Evolutionary conservation across 2,113 vertebrate species (phyloP).

Genomic region (Caranx ignobilis): DNA sequence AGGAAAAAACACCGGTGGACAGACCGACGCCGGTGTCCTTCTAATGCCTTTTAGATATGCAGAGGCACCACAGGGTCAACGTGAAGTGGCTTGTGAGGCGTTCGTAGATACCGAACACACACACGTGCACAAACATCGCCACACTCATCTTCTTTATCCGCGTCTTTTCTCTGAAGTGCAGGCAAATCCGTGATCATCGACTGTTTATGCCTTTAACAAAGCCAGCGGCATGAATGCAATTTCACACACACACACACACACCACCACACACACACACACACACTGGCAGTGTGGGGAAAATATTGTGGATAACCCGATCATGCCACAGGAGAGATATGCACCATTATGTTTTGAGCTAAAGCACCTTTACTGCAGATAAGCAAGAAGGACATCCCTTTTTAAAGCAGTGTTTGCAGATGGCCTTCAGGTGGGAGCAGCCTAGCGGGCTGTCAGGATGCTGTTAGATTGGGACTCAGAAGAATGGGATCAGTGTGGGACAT

Average conservation of each 20-base stretch:
- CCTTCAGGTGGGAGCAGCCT: background rate
- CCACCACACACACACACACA: constrained; percentile 34
- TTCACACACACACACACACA: constrained; percentile 50
- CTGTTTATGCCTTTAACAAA: constrained; percentile 78
- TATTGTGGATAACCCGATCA: constrained; percentile 47
- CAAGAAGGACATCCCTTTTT: background rate
- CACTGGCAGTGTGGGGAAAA: background rate
- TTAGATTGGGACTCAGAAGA: background rate
- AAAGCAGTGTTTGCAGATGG: background rate
- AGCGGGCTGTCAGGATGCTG: background rate
- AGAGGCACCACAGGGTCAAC: constrained; percentile 65
- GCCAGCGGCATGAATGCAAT: constrained; percentile 47
- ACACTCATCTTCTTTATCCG: constrained; percentile 71
- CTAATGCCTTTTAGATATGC: constrained; percentile 75
- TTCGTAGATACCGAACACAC: constrained; percentile 44
- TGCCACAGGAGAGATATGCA: constrained; percentile 18
- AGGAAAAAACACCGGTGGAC: constrained; percentile 17
- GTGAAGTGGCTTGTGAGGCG: constrained; percentile 61
- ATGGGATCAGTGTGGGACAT: background rate
- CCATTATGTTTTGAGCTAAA: constrained; percentile 43
- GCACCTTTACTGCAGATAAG: background rate
- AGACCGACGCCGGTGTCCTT: constrained; percentile 11
- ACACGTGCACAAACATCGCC: constrained; percentile 51
- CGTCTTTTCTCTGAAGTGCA: constrained; percentile 65
- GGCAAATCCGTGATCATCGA: constrained; percentile 72